phyloP scores from a whole-genome alignment of 2,888 invertebrate species.

The Drosophila nr. perissopoda region DNA sequence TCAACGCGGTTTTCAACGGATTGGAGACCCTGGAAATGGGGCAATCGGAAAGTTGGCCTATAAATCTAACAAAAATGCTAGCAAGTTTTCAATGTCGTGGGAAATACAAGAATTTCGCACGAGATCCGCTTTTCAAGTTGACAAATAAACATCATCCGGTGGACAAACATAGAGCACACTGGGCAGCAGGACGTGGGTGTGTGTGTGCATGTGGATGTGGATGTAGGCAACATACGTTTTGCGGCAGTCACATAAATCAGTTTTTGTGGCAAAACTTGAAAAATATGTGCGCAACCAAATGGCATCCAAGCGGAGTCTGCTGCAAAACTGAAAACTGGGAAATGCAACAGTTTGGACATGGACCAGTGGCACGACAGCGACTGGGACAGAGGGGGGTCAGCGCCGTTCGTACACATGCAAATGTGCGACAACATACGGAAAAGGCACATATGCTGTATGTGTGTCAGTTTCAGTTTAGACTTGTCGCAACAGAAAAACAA shows the following conservation, averaged over 20 bases:
- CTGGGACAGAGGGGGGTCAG: conserved; percentile 5
- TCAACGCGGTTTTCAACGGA: conserved; percentile 10
- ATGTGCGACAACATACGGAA: conserved; percentile 45
- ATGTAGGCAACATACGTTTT: conserved; percentile 56
- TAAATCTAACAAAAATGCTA: conserved; percentile 61
- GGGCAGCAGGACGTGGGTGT: conserved; percentile 32
- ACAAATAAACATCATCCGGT: conserved; percentile 81
- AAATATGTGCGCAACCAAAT: conserved; percentile 79
- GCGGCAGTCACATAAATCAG: conserved; percentile 73
- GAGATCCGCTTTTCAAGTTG: conserved; percentile 79
- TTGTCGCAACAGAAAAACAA: conserved; percentile 22
- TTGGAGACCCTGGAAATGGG: background rate
- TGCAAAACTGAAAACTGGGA: conserved; percentile 49
- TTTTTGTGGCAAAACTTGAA: conserved; percentile 80
- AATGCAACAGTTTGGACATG: conserved; percentile 73
- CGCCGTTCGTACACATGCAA: conserved; percentile 56
- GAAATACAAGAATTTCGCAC: conserved; percentile 75
- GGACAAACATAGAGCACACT: conserved; percentile 59
- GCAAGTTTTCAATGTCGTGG: conserved; percentile 51
- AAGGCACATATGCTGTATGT: conserved; percentile 69
- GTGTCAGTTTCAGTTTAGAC: conserved; percentile 55
- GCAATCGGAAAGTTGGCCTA: conserved; percentile 40
- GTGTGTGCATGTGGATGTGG: conserved; percentile 5
- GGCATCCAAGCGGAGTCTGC: conserved; percentile 52
- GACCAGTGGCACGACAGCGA: conserved; percentile 19